phyloP scores from a whole-genome alignment of 2,888 invertebrate species.

The Napeogenes inachia region DNA sequence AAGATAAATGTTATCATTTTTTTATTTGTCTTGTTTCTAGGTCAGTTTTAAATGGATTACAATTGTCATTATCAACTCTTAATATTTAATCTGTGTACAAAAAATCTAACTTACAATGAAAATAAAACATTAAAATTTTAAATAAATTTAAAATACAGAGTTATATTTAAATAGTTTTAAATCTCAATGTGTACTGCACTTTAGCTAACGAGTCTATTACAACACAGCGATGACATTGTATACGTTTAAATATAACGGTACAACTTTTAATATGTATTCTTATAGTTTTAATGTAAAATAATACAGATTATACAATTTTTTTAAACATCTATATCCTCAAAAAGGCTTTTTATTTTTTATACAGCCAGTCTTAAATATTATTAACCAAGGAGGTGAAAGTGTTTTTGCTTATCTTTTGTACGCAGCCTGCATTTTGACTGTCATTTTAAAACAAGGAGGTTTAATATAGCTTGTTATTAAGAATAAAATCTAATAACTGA shows the following conservation, averaged over 20 bases:
- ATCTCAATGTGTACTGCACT: conserved; percentile 1
- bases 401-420: not conserved
- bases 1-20: conserved; percentile 44
- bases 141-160: not conserved
- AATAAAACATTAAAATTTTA: not conserved
- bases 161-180: too few relatives aligned
- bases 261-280: not conserved
- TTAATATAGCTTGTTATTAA: not conserved
- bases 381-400: not conserved
- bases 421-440: not conserved
- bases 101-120: not conserved
- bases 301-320: not conserved
- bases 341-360: not conserved
- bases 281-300: not conserved
- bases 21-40: conserved; percentile 56
- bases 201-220: conserved; percentile 5
- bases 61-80: not conserved
- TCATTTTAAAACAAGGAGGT: conserved; percentile 2
- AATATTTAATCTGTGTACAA: conserved; percentile 1
- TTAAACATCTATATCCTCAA: not conserved
- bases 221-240: conserved; percentile 6
- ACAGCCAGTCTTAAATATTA: not conserved
- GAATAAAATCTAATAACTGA: not conserved
- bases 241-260: conserved; percentile 5
- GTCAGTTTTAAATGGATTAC: conserved; percentile 35